Percentiles rank a stretch among this genome's conserved stretches.
Conservation (phyloP, 2,113 vertebrate genomes). For the Sander lucioperca region DNA sequence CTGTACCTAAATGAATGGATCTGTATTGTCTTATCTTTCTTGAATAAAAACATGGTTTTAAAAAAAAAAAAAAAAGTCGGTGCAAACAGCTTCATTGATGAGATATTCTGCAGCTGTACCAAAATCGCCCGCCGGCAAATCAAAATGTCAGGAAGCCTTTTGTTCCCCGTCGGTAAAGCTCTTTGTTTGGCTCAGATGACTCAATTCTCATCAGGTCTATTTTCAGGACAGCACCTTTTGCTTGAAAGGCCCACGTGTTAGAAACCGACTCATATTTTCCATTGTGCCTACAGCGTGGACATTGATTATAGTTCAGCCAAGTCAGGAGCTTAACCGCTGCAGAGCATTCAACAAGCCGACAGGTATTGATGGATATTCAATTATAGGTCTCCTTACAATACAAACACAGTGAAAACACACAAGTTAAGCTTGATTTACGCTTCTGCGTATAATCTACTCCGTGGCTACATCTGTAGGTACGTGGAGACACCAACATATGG, state of each 20-base stretch:
- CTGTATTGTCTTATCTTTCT: no score
- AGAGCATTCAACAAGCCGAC: neutral
- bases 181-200: slow-evolving; percentile 38
- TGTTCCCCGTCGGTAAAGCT: neutral
- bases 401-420: neutral
- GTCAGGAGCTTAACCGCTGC: slow-evolving; percentile 3
- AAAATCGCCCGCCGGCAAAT: no score
- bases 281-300: neutral
- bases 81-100: no score
- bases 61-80: no score
- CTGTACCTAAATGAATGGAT: no score
- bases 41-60: no score
- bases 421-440: no score
- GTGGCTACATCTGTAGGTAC: no score
- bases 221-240: slow-evolving; percentile 20
- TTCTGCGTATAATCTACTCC: no score
- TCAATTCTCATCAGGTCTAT: slow-evolving; percentile 38
- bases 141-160: slow-evolving; percentile 34
- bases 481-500: no score
- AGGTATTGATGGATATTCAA: neutral
- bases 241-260: neutral
- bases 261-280: slow-evolving; percentile 46
- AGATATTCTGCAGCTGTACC: no score
- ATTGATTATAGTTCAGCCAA: neutral
- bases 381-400: neutral